Conservation (phyloP, 2,797 vertebrate species). For the Rhabdophis nuchalis region DNA sequence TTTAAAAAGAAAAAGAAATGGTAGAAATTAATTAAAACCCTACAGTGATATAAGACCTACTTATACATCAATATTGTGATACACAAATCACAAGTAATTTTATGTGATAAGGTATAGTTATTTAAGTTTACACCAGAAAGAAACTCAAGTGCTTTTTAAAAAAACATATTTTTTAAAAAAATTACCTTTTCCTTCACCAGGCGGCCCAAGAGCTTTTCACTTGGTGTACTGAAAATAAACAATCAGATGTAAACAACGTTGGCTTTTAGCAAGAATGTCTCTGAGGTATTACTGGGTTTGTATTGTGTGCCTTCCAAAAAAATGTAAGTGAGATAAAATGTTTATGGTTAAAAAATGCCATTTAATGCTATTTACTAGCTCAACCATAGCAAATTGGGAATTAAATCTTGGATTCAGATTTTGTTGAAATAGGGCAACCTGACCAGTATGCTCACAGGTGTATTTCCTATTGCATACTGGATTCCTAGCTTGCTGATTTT, state of each 20-base stretch:
- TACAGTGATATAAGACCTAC: neutral
- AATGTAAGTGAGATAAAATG: neutral
- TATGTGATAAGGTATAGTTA: neutral
- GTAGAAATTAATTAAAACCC: neutral
- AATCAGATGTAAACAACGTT: slow-evolving; percentile 14
- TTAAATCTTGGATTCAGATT: neutral
- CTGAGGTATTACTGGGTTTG: slow-evolving; percentile 2
- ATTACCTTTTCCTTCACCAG: slow-evolving; percentile 96
- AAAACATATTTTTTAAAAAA: slow-evolving; percentile 13
- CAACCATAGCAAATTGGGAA: too few species aligned
- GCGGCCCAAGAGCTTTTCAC: slow-evolving; percentile 94
- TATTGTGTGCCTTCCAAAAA: neutral
- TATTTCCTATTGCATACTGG: neutral
- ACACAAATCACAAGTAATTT: neutral
- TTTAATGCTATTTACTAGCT: neutral
- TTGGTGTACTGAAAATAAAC: slow-evolving; percentile 84
- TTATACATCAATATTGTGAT: neutral
- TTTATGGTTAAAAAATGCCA: neutral
- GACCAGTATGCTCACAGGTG: neutral
- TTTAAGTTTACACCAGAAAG: neutral
- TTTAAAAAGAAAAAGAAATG: neutral
- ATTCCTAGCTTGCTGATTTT: neutral
- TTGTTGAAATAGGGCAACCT: neutral
- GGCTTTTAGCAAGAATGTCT: neutral
- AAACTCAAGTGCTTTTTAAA: neutral